These are phyloP conservation scores for Euwallacea fornicatus DNA, from an alignment of 1,140 invertebrate species.

Conservation along the genomic window DNA sequence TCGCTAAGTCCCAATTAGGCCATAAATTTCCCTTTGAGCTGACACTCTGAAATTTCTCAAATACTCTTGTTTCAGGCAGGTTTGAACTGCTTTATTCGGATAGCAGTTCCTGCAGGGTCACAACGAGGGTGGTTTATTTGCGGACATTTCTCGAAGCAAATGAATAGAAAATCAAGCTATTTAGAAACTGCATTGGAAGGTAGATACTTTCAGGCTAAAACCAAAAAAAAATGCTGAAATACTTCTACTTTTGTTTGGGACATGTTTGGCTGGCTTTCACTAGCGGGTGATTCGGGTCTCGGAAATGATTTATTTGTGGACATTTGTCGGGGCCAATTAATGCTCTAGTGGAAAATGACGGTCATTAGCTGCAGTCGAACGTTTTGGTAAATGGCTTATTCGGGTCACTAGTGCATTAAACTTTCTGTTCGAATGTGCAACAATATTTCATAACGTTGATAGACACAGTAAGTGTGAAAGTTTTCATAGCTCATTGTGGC, in stretches of 20 bases:
- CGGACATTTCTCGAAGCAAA: background rate
- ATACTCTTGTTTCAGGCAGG: background rate
- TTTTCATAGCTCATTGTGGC: no score
- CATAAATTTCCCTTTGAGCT: conserved; percentile 11
- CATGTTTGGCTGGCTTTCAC: background rate
- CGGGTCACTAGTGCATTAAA: background rate
- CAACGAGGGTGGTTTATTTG: background rate
- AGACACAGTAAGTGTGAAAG: no score
- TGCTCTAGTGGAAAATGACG: background rate
- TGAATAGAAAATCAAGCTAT: background rate
- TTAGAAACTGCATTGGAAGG: no score
- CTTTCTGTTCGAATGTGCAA: no score
- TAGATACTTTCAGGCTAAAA: no score
- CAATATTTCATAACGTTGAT: no score
- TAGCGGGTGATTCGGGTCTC: background rate
- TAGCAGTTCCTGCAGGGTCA: no score
- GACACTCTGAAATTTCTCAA: conserved; percentile 4
- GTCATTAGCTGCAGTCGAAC: background rate
- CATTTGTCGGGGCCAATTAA: background rate
- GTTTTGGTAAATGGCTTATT: background rate
- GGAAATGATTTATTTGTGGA: background rate
- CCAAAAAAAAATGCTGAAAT: no score
- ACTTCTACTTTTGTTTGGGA: no score
- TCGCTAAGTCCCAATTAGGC: conserved; percentile 7
- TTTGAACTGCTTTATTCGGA: background rate